Percentiles rank a stretch among this genome's conserved stretches.
Evolutionary conservation across 2,888 invertebrate species (phyloP).

Genomic region (Drosophila siamana): DNA sequence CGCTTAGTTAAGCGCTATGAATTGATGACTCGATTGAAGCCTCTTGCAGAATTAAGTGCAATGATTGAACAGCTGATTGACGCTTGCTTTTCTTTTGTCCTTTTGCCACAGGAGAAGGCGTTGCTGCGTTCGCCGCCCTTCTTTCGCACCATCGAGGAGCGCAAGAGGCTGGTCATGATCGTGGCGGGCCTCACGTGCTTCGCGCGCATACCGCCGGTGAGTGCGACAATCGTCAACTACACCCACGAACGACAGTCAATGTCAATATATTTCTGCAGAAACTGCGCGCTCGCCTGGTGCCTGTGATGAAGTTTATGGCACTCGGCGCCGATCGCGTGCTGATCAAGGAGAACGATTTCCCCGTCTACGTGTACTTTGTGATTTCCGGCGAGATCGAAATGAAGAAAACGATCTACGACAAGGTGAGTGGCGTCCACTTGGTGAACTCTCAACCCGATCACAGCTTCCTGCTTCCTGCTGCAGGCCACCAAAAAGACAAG

Average conservation of each 20-base stretch:
- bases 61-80: not conserved
- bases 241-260: not conserved
- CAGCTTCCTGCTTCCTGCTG: too few relatives aligned
- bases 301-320: slow-evolving; percentile 88
- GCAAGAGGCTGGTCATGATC: slow-evolving; percentile 87
- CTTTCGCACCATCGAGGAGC: slow-evolving; percentile 88
- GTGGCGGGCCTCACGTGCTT: slow-evolving; percentile 89
- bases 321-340: slow-evolving; percentile 87
- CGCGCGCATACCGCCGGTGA: slow-evolving; percentile 87
- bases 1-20: too few relatives aligned
- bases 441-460: too few relatives aligned
- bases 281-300: slow-evolving; percentile 88
- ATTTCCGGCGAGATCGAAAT: slow-evolving; percentile 87
- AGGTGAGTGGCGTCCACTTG: slow-evolving; percentile 70
- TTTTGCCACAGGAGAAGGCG: slow-evolving; percentile 87
- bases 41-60: too few relatives aligned
- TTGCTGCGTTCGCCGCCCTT: slow-evolving; percentile 87
- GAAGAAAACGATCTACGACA: slow-evolving; percentile 72
- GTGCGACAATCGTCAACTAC: not conserved
- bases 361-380: slow-evolving; percentile 89
- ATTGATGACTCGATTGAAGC: too few relatives aligned
- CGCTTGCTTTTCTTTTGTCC: not conserved
- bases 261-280: slow-evolving; percentile 85
- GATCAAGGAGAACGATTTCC: slow-evolving; percentile 88
- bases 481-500: slow-evolving; percentile 26